Conservation (phyloP, 2,113 vertebrate species). For the Dryoscopus gambensis region DNA sequence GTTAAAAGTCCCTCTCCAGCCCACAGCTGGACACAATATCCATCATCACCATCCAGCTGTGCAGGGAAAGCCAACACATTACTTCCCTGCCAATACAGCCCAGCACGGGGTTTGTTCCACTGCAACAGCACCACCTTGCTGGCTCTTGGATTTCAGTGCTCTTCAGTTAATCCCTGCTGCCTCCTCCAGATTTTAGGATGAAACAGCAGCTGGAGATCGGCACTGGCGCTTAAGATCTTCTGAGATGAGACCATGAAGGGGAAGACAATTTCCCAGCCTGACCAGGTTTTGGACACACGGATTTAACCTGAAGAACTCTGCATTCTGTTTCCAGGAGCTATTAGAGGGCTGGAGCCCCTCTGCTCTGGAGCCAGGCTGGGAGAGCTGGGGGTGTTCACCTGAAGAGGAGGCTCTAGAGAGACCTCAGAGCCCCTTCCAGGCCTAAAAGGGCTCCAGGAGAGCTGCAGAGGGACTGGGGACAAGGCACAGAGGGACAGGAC, state of each 20-base stretch:
- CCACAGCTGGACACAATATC: neutral
- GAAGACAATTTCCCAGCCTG: neutral
- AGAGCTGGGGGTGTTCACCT: neutral
- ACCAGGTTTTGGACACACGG: fast-evolving
- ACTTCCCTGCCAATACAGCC: neutral
- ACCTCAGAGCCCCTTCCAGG: neutral
- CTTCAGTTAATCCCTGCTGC: neutral
- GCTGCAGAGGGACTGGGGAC: neutral
- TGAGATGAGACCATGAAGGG: fast-evolving
- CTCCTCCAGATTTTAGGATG: neutral
- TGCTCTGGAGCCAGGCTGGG: neutral
- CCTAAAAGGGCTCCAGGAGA: neutral
- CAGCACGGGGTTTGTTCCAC: neutral
- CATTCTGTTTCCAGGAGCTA: neutral
- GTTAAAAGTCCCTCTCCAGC: neutral
- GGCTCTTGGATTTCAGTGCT: neutral
- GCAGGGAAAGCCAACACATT: neutral
- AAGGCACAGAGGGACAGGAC: fast-evolving
- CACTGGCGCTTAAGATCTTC: neutral
- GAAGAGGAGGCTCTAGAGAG: neutral
- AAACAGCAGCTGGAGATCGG: neutral
- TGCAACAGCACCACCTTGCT: neutral
- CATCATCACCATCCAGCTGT: neutral
- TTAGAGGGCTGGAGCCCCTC: neutral
- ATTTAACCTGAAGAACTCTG: neutral